phyloP scores from a whole-genome alignment of 2,888 invertebrate species.

The Sesia apiformis region DNA sequence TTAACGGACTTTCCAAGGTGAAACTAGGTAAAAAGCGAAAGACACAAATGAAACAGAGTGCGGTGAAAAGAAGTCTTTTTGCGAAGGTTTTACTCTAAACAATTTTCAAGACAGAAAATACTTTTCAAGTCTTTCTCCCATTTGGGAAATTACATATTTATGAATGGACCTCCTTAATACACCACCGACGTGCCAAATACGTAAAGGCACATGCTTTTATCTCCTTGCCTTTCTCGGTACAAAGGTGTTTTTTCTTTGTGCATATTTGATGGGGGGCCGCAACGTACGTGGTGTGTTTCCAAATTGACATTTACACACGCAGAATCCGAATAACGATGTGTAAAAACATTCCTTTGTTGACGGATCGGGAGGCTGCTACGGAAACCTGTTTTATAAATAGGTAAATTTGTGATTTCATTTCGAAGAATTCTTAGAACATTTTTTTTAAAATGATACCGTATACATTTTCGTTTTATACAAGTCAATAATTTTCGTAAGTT shows the following conservation, averaged over 20 bases:
- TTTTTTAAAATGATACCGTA: too few relatives aligned
- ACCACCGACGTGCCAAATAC: constrained; percentile 40
- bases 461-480: too few relatives aligned
- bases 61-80: constrained; percentile 21
- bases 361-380: constrained; percentile 5
- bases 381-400: constrained; percentile 1
- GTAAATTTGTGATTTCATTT: too few relatives aligned
- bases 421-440: too few relatives aligned
- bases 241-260: constrained; percentile 55
- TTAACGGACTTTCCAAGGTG: not conserved
- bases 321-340: constrained; percentile 48
- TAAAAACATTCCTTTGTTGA: constrained; percentile 9
- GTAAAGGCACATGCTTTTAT: constrained; percentile 45
- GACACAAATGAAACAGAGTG: not conserved
- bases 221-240: constrained; percentile 33
- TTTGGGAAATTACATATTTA: constrained; percentile 64
- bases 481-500: too few relatives aligned
- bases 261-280: constrained; percentile 49
- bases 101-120: constrained; percentile 44
- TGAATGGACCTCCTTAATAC: constrained; percentile 49
- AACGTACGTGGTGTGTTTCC: constrained; percentile 45
- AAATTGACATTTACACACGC: constrained; percentile 40
- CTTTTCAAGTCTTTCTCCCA: constrained; percentile 28
- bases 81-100: constrained; percentile 41
- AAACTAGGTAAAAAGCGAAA: too few relatives aligned